Conservation (phyloP, 2,797 vertebrate genomes). For the Paguma larvata region DNA sequence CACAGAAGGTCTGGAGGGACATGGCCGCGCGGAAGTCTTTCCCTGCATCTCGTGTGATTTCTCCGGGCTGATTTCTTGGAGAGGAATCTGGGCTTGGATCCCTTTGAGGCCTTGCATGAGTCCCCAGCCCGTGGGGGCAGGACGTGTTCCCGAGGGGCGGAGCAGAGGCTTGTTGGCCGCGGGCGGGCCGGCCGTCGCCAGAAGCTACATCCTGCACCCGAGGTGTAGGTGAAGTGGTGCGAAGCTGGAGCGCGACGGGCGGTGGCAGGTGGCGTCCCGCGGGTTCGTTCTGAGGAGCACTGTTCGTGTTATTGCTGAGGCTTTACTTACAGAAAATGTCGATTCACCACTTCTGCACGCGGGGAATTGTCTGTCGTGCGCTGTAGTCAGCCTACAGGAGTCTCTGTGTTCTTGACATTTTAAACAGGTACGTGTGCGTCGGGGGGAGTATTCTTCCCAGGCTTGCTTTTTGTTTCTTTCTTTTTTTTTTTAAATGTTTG, state of each 20-base stretch:
- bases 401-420: neutral
- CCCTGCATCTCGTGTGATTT: neutral
- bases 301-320: neutral
- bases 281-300: neutral
- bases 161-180: no score
- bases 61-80: neutral
- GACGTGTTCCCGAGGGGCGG: neutral
- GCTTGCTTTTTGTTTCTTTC: neutral
- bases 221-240: no score
- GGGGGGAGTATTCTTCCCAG: neutral
- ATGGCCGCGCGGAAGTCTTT: neutral
- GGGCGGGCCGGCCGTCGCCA: no score
- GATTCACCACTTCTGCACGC: neutral
- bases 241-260: neutral
- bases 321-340: neutral
- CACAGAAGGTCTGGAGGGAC: neutral
- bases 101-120: neutral
- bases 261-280: neutral
- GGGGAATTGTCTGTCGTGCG: neutral
- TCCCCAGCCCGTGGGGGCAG: fast-evolving
- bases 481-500: no score
- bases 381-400: neutral
- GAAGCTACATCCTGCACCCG: no score
- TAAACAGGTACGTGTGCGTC: neutral
- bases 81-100: neutral